Evolutionary conservation across 2,113 vertebrate genomes (phyloP), one percentile per base, ranked within the genome.

Genomic region (Odocoileus virginianus): DNA sequence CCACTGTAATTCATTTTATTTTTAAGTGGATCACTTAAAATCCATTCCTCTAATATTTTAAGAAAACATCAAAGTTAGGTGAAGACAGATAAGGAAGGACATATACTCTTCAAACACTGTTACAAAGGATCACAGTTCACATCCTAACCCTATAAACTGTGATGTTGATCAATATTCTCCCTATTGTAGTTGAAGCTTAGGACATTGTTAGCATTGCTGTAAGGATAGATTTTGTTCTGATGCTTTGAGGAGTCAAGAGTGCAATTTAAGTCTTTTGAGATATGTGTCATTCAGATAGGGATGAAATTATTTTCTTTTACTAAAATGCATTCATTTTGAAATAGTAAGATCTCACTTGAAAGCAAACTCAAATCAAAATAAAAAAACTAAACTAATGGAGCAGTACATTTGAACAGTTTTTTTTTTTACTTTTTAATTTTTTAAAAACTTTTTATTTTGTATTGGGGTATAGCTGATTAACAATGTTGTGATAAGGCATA

Each of bases 301-400:
- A 82, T 50, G 7, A 79, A 95, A 92, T 58, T 79, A 71, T 36
- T 93, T 91, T 43, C 27, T 94, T 82, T 89, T 36, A 60, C 36
- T 91, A 47, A 93, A 97, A 54, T 58, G 7, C 3, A 47, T 91
- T 94, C 74, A 13, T 81, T 97, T 96, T 79, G 50, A 81, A 94
- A 97, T 78, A 94, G 81, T 57, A 87, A 74, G 43, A 78, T 71
- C 36, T 92, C 82, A 71, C 36, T 97, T 95, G 58, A 88, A 85
- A 94, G 58, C 23, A 90, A 94, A 95, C 36, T 61, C 12, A 93
- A 95, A 97, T 64, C 3, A 83, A 93, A 71, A 71, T 21, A 0
- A 36, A 36, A 71, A 87, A 86, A 40, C 23, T 13, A 15, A 71
- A 71, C 16, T 55, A 54, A 30, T 14, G 52, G 28, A 95, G 64